phyloP scores from a whole-genome alignment of 2,113 vertebrate species.

The Holacanthus passer region DNA sequence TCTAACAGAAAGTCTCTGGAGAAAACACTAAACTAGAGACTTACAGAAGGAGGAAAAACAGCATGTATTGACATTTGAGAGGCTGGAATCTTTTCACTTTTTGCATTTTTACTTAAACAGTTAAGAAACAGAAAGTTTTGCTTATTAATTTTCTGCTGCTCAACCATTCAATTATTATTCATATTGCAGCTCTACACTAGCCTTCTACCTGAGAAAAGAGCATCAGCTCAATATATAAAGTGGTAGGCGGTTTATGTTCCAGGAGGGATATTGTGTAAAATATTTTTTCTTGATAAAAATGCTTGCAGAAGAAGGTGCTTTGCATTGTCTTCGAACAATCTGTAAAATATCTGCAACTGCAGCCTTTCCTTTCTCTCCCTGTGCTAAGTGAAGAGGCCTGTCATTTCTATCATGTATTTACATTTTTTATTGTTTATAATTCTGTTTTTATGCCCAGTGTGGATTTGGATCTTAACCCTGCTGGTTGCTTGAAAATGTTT shows the following conservation, averaged over 20 bases:
- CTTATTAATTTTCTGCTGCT: neutral
- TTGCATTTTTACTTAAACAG: no score
- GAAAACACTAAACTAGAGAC: neutral
- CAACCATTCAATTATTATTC: no score
- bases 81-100: neutral
- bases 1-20: neutral
- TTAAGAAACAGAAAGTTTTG: no score
- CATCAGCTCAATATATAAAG: neutral
- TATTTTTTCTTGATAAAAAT: neutral
- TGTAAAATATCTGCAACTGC: neutral
- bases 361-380: neutral
- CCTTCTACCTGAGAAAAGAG: neutral
- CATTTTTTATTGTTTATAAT: slow-evolving; percentile 7
- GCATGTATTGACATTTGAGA: neutral
- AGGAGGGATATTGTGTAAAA: neutral
- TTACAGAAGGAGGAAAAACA: neutral
- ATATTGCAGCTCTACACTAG: neutral
- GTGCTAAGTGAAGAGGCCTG: neutral
- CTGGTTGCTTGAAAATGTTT: slow-evolving; percentile 13
- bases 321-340: neutral
- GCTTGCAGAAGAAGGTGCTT: neutral
- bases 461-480: neutral
- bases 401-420: neutral
- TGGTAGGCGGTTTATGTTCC: neutral
- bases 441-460: slow-evolving; percentile 4